Percentiles rank a stretch among this genome's conserved stretches.
Evolutionary conservation across 2,888 invertebrate genomes (phyloP).

Genomic region (Chaitophorus viminalis): DNA sequence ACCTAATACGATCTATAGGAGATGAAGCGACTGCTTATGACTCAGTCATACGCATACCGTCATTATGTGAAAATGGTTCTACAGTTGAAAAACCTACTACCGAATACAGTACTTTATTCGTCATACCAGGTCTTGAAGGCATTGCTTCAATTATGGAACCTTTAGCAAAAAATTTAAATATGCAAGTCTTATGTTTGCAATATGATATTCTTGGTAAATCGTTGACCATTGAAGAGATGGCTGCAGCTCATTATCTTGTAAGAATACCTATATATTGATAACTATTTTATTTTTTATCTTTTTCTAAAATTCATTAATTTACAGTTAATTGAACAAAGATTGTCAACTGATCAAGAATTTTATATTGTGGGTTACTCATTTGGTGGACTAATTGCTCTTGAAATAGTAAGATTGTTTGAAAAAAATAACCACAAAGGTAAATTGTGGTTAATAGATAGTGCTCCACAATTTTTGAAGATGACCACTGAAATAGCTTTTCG

Average conservation of each 20-base stretch:
- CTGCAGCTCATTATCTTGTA: conserved; percentile 66
- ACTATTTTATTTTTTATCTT: conserved; percentile 10
- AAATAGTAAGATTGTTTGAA: conserved; percentile 80
- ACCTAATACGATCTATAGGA: conserved; percentile 74
- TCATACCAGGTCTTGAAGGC: conserved; percentile 77
- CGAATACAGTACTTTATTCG: conserved; percentile 69
- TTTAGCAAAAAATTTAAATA: conserved; percentile 70
- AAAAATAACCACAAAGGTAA: conserved; percentile 73
- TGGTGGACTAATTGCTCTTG: conserved; percentile 81
- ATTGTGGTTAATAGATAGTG: conserved; percentile 82
- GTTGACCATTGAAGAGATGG: conserved; percentile 70
- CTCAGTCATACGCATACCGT: conserved; percentile 71
- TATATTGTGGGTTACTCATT: conserved; percentile 89
- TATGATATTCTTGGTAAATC: conserved; percentile 69
- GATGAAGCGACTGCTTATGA: conserved; percentile 72
- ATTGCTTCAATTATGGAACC: conserved; percentile 71
- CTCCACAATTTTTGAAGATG: conserved; percentile 76
- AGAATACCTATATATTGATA: conserved; percentile 49
- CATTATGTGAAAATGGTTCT: conserved; percentile 70
- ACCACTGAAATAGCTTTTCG: conserved; percentile 65
- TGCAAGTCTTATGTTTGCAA: conserved; percentile 71
- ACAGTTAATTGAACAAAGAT: conserved; percentile 72
- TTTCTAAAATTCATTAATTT: conserved; percentile 64
- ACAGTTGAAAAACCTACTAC: conserved; percentile 67
- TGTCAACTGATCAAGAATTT: conserved; percentile 75